These are phyloP conservation scores for Andrena hattorfiana DNA, from an alignment of 2,888 invertebrate species.

Conservation along the genomic window DNA sequence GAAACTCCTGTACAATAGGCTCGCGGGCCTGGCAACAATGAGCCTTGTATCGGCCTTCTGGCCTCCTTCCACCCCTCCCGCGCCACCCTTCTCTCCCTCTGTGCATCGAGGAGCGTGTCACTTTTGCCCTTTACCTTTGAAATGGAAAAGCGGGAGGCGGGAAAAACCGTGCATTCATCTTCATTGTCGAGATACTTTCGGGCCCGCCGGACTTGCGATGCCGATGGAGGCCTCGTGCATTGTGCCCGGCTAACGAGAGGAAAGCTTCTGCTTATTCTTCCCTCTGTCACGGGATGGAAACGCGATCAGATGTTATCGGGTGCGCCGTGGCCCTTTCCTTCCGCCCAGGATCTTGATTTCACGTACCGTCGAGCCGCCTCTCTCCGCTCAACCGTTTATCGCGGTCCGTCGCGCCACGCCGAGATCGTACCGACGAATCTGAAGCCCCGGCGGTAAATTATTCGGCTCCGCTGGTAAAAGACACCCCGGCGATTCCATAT, in stretches of 20 bases:
- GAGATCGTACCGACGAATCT: constrained; percentile 4
- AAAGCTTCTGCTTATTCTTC: constrained; percentile 37
- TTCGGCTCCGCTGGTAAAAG: neutral
- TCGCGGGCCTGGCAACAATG: constrained; percentile 59
- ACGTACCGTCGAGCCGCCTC: constrained; percentile 3
- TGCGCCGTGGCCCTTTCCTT: neutral
- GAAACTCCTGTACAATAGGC: constrained; percentile 64
- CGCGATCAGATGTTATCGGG: constrained; percentile 37
- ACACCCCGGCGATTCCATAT: neutral
- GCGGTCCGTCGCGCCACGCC: neutral
- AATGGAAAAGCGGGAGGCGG: constrained; percentile 32
- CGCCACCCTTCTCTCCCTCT: neutral
- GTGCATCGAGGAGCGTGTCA: constrained; percentile 41
- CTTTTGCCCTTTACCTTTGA: constrained; percentile 44
- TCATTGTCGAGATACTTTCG: constrained; percentile 60
- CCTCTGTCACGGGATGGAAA: neutral
- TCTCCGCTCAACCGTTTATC: constrained; percentile 28
- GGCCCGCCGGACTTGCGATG: constrained; percentile 21
- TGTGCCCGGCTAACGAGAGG: constrained; percentile 60
- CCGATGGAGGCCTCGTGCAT: constrained; percentile 26
- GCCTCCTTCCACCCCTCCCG: neutral
- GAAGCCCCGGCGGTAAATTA: constrained; percentile 25
- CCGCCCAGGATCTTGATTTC: constrained; percentile 28
- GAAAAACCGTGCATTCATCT: constrained; percentile 61
- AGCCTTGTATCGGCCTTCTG: constrained; percentile 59